phyloP scores from a whole-genome alignment of 2,113 vertebrate species.

The Zosterops japonicus region DNA sequence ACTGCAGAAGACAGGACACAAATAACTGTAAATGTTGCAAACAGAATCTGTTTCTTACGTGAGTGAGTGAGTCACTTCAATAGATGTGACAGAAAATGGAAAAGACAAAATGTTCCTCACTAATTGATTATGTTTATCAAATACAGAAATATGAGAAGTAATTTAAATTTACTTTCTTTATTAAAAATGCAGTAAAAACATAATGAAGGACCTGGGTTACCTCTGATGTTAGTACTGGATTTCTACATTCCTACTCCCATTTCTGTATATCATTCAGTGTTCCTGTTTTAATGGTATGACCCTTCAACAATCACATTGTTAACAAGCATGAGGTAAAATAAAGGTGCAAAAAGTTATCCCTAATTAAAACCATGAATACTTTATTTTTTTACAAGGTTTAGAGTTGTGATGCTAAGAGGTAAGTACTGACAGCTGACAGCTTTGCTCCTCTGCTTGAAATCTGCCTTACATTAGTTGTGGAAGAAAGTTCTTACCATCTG shows the following conservation, averaged over 20 bases:
- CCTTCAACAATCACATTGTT: background rate
- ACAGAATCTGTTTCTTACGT: background rate
- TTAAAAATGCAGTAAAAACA: background rate
- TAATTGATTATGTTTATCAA: background rate
- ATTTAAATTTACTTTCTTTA: background rate
- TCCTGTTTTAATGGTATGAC: background rate
- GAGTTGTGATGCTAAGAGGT: background rate
- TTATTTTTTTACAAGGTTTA: background rate
- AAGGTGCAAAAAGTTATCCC: background rate
- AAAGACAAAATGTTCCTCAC: background rate
- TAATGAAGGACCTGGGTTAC: background rate
- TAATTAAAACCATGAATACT: background rate
- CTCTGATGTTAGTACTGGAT: background rate
- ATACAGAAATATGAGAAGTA: background rate
- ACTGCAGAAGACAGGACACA: background rate
- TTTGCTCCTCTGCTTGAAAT: background rate
- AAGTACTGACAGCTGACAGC: background rate
- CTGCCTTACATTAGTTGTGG: background rate
- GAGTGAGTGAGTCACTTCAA: conserved; percentile 14
- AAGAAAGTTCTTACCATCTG: background rate
- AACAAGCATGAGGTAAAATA: background rate
- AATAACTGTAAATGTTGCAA: conserved; percentile 25
- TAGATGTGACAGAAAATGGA: background rate
- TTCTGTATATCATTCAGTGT: background rate
- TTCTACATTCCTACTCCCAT: background rate